These are phyloP conservation scores for Rachycentron canadum DNA, from an alignment of 2,797 vertebrate species.

Conservation along the genomic window DNA sequence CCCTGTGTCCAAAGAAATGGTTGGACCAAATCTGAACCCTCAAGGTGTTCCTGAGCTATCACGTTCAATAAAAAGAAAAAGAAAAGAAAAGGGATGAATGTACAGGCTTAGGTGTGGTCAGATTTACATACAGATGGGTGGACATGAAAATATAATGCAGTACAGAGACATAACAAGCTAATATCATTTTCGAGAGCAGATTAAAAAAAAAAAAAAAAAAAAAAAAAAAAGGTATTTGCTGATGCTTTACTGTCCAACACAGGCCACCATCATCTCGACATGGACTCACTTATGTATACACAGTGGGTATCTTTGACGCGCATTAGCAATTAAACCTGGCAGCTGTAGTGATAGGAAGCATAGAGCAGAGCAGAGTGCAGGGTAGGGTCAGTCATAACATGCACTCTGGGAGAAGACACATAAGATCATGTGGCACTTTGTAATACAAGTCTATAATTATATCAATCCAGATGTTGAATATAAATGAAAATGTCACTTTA, in stretches of 20 bases:
- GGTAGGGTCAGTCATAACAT: slow-evolving; percentile 41
- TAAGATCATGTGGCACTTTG: slow-evolving; percentile 30
- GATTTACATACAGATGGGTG: no score
- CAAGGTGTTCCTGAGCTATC: no score
- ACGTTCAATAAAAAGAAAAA: no score
- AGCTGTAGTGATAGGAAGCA: slow-evolving; percentile 44
- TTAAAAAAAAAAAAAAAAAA: no score
- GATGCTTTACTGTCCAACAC: slow-evolving; percentile 5
- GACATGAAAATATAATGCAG: no score
- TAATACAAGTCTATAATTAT: slow-evolving; percentile 45
- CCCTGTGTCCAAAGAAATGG: no score
- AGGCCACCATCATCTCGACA: slow-evolving; percentile 29
- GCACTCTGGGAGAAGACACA: slow-evolving; percentile 36
- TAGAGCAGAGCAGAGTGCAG: slow-evolving; percentile 42
- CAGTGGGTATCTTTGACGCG: slow-evolving; percentile 31
- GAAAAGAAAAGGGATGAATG: no score
- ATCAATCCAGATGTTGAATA: slow-evolving; percentile 43
- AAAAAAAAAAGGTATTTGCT: no score
- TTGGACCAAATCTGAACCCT: no score
- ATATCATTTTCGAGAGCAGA: background rate
- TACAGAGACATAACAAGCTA: background rate
- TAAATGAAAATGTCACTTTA: slow-evolving; percentile 25
- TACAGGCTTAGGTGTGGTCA: no score
- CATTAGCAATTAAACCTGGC: slow-evolving; percentile 35
- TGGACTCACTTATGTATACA: slow-evolving; percentile 26